A percentile compares a stretch with the other conserved stretches of the same genome.
Evolutionary conservation across 64 coral and sea anemone genomes (phyloP).

Genomic region (Montipora sp.): DNA sequence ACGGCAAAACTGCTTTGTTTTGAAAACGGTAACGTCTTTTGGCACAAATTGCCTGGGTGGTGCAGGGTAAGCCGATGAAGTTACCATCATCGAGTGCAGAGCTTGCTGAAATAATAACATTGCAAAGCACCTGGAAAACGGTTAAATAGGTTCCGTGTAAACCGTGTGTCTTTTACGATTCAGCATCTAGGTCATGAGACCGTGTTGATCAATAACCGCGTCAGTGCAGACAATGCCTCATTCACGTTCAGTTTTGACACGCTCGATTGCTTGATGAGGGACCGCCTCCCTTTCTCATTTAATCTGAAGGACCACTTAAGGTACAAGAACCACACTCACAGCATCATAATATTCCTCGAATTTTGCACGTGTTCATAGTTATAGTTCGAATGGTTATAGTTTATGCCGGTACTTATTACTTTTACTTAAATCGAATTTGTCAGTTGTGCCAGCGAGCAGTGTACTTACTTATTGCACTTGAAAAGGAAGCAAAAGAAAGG

Average conservation of each 20-base stretch:
- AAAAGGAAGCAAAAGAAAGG: not conserved
- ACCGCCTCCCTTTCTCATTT: not conserved
- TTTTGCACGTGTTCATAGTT: not conserved
- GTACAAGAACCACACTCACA: not conserved
- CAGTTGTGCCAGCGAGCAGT: not conserved
- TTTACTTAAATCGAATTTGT: not conserved
- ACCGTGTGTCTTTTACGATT: not conserved
- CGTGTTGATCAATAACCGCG: constrained; percentile 1
- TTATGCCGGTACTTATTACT: not conserved
- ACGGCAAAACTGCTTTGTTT: constrained; percentile 17
- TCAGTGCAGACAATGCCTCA: not conserved
- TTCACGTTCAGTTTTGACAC: constrained; percentile 7
- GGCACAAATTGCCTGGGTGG: not conserved
- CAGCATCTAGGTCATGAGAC: not conserved
- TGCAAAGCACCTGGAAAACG: constrained; percentile 5
- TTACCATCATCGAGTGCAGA: not conserved
- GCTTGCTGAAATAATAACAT: not conserved
- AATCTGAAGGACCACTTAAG: not conserved
- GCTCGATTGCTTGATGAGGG: not conserved
- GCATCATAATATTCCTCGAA: not conserved
- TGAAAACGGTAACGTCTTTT: constrained; percentile 46
- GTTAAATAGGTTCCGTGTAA: constrained; percentile 8
- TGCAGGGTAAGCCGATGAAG: not conserved
- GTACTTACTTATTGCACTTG: not conserved
- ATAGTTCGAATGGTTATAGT: not conserved